A percentile compares a stretch with the other conserved stretches of the same genome.
Conservation (phyloP, 1,140 invertebrate species). For the Pseudomyrmex concolor region DNA sequence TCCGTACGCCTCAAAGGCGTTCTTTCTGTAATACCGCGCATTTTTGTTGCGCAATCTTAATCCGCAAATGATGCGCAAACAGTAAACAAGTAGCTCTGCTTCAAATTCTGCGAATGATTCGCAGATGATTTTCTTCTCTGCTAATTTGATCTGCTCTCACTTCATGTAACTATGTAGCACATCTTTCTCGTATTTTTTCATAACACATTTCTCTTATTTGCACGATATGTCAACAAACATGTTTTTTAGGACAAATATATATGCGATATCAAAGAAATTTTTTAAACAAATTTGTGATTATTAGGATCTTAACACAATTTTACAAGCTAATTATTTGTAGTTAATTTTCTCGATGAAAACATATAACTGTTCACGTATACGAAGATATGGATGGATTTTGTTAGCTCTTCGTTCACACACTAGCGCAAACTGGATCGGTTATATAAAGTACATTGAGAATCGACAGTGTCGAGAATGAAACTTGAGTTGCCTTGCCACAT, state of each 20-base stretch:
- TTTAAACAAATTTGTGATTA: background rate
- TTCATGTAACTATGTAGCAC: background rate
- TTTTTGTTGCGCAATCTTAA: constrained; percentile 4
- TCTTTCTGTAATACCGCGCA: constrained; percentile 82
- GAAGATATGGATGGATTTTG: background rate
- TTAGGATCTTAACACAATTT: background rate
- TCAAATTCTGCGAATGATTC: background rate
- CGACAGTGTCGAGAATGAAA: constrained; percentile 58
- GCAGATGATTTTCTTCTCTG: background rate
- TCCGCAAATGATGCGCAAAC: background rate
- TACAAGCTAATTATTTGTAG: no score
- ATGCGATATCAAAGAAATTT: no score
- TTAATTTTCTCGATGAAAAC: background rate
- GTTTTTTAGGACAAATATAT: no score
- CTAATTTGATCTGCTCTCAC: constrained; percentile 21
- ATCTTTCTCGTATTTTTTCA: background rate
- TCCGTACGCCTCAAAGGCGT: constrained; percentile 84
- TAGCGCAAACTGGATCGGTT: constrained; percentile 36
- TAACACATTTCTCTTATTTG: background rate
- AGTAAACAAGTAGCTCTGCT: background rate
- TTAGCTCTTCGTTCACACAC: constrained; percentile 4
- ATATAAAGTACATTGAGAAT: constrained; percentile 64
- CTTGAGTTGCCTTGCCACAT: constrained; percentile 28
- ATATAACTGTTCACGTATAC: background rate
- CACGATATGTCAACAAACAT: no score